Base-by-base conservation (phyloP, 2,888 invertebrate species). In the Tachina grossa region DNA sequence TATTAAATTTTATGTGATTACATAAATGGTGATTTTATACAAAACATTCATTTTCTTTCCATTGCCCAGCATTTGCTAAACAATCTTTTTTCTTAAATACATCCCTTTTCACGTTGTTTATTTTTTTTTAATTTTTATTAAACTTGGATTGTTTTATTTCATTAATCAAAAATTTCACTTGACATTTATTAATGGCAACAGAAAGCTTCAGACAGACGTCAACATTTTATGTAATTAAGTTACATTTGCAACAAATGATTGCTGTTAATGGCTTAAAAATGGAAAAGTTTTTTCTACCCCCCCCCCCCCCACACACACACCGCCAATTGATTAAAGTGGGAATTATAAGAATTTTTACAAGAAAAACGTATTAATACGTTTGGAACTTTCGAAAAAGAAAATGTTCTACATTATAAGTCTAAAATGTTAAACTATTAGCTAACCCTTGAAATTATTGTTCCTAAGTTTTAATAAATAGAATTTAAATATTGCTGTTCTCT, bases 221-320 rank as follows among this genome's bases (percentile, higher is more conserved):
- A 87, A 81, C 78, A 81, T 87, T 88, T 74, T 84, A 87, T 81
- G 87, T 87, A 87, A 88, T 88, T 87, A 87, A 87, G 87, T 88
- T 85, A 86, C 87, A 81, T 85, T 86, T 79, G 85, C 75, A 77
- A 81, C 79, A 84, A 87, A 86, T 86, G 86, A 85, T 81, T 74
- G 69, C 71, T 49, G 47, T 75, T 77, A 84, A 83, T 80, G 80
- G 68, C 31, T n/a, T n/a, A n/a, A n/a, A n/a, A n/a, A n/a, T n/a
- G n/a, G n/a, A n/a, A n/a, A n/a, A n/a, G n/a, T 16, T 31, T 31
- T 31, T 31, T 31, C 4, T 4, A 31, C 2, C 31, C 31, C 31
- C 4, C 31, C 31, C 22, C 31, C 31, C 31, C 31, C 31, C 31
- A 31, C 31, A 2, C 2, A 31, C 2, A 31, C 2, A 31, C 2